phyloP scores from a whole-genome alignment of 2,888 invertebrate genomes.

The Heliconius erato region DNA sequence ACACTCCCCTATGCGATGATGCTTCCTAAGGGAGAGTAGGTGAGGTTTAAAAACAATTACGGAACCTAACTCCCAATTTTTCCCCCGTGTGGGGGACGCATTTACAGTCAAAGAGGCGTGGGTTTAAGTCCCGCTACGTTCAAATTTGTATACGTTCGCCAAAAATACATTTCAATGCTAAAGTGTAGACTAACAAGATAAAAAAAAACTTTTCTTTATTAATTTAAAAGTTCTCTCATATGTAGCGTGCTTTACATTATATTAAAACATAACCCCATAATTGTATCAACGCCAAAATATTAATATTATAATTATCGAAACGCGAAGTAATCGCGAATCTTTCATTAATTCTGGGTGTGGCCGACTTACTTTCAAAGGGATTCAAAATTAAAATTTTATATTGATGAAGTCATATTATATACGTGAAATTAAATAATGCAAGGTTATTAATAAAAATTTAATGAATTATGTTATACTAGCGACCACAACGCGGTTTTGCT shows the following conservation, averaged over 20 bases:
- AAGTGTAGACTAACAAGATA: no score
- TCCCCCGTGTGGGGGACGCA: no score
- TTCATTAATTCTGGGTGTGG: conserved; percentile 39
- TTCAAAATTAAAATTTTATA: conserved; percentile 15
- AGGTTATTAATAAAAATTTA: neutral
- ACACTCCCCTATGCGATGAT: no score
- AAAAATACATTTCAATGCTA: no score
- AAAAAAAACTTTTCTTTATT: neutral
- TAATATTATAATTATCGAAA: conserved; percentile 39
- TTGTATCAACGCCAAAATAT: conserved; percentile 43
- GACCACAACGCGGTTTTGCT: no score
- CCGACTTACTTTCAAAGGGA: conserved; percentile 21
- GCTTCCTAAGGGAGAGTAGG: no score
- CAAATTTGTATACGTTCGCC: no score
- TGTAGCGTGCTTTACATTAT: neutral
- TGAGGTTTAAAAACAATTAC: no score
- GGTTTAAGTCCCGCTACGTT: no score
- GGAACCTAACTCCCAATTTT: no score
- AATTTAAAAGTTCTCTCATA: neutral
- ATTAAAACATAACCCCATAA: conserved; percentile 35
- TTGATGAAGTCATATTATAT: conserved; percentile 18
- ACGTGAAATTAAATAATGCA: neutral
- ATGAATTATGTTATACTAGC: neutral
- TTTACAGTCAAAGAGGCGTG: no score
- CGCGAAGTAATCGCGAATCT: conserved; percentile 42